Conservation (phyloP, 2,797 vertebrate species). For the Bradypus variegatus region DNA sequence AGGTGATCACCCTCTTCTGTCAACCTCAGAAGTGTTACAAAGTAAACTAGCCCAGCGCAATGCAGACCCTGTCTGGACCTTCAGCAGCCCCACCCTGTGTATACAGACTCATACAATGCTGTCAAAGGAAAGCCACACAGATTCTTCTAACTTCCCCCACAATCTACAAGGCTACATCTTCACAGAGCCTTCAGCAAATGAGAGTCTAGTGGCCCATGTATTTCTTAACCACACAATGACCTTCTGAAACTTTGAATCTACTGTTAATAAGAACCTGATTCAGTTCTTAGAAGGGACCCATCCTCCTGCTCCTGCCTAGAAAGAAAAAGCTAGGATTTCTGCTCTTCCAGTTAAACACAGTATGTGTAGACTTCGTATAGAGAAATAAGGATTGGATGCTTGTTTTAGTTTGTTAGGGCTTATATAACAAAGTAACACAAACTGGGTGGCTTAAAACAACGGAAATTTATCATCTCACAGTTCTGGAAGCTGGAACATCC, state of each 20-base stretch:
- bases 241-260: not conserved
- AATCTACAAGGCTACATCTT: not conserved
- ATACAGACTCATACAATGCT: not conserved
- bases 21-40: not conserved
- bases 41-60: not conserved
- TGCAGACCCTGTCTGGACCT: not conserved
- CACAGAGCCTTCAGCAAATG: not conserved
- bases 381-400: not conserved
- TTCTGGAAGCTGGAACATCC: too few species aligned
- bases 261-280: not conserved
- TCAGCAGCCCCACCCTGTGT: not conserved
- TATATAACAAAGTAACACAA: too few species aligned
- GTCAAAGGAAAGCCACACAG: not conserved
- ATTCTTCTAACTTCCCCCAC: not conserved
- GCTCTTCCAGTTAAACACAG: not conserved
- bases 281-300: not conserved
- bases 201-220: not conserved
- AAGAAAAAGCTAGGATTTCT: not conserved
- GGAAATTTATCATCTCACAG: too few species aligned
- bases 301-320: not conserved
- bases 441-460: too few species aligned
- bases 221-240: not conserved
- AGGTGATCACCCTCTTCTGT: not conserved
- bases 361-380: not conserved
- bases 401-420: too few species aligned